A percentile compares a stretch with the other conserved stretches of the same genome.
These are phyloP conservation scores for Acleris emargana DNA, from an alignment of 2,888 invertebrate species.

Conservation along the genomic window DNA sequence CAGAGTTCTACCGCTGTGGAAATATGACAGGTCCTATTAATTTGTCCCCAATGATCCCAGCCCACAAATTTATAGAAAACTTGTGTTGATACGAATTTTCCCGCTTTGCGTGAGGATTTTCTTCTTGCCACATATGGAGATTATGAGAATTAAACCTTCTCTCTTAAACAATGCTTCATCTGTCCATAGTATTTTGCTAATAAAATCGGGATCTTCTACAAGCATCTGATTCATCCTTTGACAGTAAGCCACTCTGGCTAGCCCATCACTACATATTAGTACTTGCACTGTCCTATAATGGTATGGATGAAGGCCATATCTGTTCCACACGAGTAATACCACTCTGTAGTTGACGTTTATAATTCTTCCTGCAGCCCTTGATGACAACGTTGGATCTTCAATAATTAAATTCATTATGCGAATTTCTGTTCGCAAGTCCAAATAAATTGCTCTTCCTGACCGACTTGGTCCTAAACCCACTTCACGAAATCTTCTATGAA, in stretches of 20 bases:
- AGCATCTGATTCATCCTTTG: slow-evolving; percentile 15
- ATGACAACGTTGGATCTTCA: slow-evolving; percentile 11
- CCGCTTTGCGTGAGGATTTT: slow-evolving; percentile 9
- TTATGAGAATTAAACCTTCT: slow-evolving; percentile 17
- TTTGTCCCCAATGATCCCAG: slow-evolving; percentile 4
- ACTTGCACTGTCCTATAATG: slow-evolving; percentile 6
- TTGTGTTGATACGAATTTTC: slow-evolving; percentile 5
- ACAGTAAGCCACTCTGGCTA: slow-evolving; percentile 8
- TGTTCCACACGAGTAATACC: no score
- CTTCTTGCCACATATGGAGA: slow-evolving; percentile 8
- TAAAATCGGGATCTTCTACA: slow-evolving; percentile 16
- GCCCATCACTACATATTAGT: slow-evolving; percentile 8
- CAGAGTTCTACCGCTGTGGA: not conserved
- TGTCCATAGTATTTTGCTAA: slow-evolving; percentile 11
- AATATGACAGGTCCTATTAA: slow-evolving; percentile 7
- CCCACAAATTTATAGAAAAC: slow-evolving; percentile 6
- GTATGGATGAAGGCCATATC: not conserved
- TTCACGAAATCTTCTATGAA: no score
- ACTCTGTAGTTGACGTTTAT: slow-evolving; percentile 10
- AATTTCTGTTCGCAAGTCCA: slow-evolving; percentile 6
- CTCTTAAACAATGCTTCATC: slow-evolving; percentile 12
- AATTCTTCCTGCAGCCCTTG: slow-evolving; percentile 11
- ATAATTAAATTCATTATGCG: slow-evolving; percentile 13
- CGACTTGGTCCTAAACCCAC: not conserved
- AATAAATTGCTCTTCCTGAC: not conserved